Percentiles rank a stretch among this genome's conserved stretches.
phyloP scores from a whole-genome alignment of 2,888 invertebrate species.

The Drosophila testacea region DNA sequence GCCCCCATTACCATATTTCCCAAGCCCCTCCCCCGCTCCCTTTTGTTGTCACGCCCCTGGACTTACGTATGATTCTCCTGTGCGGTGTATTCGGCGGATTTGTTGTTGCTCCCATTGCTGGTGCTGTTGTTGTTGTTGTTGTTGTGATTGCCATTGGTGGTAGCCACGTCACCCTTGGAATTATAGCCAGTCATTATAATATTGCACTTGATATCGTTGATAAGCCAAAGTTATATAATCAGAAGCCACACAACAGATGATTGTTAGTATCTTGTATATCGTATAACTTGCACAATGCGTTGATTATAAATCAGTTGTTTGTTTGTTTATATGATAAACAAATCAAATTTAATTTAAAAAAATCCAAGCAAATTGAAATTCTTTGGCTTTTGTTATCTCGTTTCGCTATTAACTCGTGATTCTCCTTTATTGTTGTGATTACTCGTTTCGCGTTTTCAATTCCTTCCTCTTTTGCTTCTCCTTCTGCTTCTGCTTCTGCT shows the following conservation, averaged over 20 bases:
- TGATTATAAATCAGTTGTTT: slow-evolving; percentile 20
- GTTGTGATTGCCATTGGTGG: slow-evolving; percentile 53
- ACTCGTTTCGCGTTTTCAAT: slow-evolving; percentile 31
- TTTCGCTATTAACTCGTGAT: slow-evolving; percentile 33
- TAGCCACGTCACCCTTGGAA: slow-evolving; percentile 54
- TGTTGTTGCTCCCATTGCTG: slow-evolving; percentile 38
- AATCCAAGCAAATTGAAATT: slow-evolving; percentile 39
- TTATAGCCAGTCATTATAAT: slow-evolving; percentile 70
- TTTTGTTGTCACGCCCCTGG: neutral
- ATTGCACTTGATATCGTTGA: slow-evolving; percentile 21
- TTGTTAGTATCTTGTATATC: neutral
- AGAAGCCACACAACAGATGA: neutral
- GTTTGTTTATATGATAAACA: slow-evolving; percentile 25
- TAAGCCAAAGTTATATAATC: slow-evolving; percentile 27
- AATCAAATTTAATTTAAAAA: slow-evolving; percentile 50
- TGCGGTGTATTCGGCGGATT: slow-evolving; percentile 46
- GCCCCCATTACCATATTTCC: slow-evolving; percentile 3
- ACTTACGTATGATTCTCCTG: slow-evolving; percentile 67
- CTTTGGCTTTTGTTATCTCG: slow-evolving; percentile 59
- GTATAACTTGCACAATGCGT: slow-evolving; percentile 17
- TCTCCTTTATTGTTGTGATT: slow-evolving; percentile 31
- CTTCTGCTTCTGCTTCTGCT: neutral
- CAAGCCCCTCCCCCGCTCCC: neutral
- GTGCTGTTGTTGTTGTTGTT: slow-evolving; percentile 22
- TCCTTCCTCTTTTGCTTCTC: slow-evolving; percentile 6